These are phyloP conservation scores for Drosophila ficusphila DNA, from an alignment of 1,140 invertebrate genomes.

Conservation along the genomic window DNA sequence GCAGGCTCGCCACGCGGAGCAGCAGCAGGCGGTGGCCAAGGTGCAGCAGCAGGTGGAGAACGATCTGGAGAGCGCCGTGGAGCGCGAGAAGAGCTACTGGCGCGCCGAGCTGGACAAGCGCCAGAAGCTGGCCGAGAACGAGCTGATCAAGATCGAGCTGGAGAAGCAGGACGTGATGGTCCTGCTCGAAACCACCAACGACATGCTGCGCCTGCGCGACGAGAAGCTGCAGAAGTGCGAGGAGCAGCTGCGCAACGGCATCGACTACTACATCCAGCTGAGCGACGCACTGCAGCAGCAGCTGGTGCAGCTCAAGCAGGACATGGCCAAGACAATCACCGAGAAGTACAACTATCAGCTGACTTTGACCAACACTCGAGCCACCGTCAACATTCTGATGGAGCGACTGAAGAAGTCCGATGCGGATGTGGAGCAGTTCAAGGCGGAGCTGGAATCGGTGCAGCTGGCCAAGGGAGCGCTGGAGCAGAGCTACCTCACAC, in stretches of 20 bases:
- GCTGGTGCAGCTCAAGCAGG: conserved; percentile 78
- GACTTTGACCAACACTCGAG: conserved; percentile 84
- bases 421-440: conserved; percentile 85
- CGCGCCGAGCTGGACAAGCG: conserved; percentile 85
- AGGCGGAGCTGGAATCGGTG: conserved; percentile 84
- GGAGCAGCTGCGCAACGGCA: conserved; percentile 78
- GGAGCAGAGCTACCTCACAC: conserved; percentile 83
- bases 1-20: conserved; percentile 77
- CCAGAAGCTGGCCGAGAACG: conserved; percentile 85
- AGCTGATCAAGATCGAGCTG: conserved; percentile 85
- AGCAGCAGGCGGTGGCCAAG: conserved; percentile 84
- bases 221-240: conserved; percentile 83
- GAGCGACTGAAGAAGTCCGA: conserved; percentile 85
- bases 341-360: conserved; percentile 85
- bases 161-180: conserved; percentile 85
- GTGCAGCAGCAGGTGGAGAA: conserved; percentile 84
- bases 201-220: conserved; percentile 80
- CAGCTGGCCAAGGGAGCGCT: conserved; percentile 84
- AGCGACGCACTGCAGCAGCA: conserved; percentile 78
- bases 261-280: conserved; percentile 80
- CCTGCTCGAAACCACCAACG: conserved; percentile 79
- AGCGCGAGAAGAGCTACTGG: conserved; percentile 84
- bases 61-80: conserved; percentile 79
- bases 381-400: conserved; percentile 85
- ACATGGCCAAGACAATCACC: conserved; percentile 80